Evolutionary conservation across 35 echinoderm and acorn worm genomes (phyloP).

Genomic region (Ptychodera flava): DNA sequence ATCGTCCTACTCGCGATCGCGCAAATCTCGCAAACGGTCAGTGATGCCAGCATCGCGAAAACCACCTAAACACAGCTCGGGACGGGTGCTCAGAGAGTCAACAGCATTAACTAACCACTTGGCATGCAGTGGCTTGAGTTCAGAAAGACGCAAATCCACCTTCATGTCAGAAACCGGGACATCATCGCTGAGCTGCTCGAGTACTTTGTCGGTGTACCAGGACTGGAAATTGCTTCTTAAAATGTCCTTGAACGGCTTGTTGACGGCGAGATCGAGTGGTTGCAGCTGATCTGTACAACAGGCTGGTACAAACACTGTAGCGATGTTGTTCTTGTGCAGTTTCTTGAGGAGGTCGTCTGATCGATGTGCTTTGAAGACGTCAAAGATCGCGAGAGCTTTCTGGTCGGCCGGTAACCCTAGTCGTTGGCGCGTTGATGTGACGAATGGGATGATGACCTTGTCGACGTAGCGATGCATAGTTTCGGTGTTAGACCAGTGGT

Average conservation of each 20-base stretch:
- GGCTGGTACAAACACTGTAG: slow-evolving; percentile 17
- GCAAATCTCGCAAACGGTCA: too few species aligned
- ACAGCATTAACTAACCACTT: too few species aligned
- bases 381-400: slow-evolving; percentile 24
- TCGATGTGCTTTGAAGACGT: slow-evolving; percentile 22
- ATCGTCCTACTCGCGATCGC: too few species aligned
- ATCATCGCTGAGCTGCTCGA: too few species aligned
- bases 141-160: slow-evolving; percentile 18
- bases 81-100: too few species aligned
- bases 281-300: slow-evolving; percentile 29
- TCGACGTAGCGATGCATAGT: slow-evolving; percentile 35
- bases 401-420: neutral
- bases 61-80: too few species aligned
- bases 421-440: neutral
- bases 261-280: slow-evolving; percentile 19
- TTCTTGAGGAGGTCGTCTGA: neutral
- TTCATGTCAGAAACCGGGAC: too few species aligned
- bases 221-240: too few species aligned
- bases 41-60: too few species aligned
- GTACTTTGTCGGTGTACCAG: too few species aligned
- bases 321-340: neutral
- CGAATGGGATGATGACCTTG: slow-evolving; percentile 10
- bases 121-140: slow-evolving; percentile 25
- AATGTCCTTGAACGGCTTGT: slow-evolving; percentile 18
- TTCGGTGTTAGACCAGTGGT: slow-evolving; percentile 30